Conservation (phyloP, 1,140 invertebrate species). For the Dendroctonus ponderosae region DNA sequence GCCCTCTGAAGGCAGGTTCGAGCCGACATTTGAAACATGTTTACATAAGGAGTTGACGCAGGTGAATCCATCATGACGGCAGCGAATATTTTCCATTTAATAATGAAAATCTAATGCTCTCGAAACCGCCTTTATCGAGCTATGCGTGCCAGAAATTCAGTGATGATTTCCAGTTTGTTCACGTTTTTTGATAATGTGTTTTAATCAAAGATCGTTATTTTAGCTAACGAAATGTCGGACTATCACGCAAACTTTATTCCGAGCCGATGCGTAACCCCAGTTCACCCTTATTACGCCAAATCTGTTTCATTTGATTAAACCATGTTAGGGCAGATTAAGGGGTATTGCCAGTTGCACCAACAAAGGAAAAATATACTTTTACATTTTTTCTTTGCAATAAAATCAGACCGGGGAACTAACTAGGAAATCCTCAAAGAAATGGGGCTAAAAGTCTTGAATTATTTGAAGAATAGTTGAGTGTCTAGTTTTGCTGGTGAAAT, state of each 20-base stretch:
- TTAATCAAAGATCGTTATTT: constrained; percentile 38
- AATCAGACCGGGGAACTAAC: too few relatives aligned
- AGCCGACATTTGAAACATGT: background rate
- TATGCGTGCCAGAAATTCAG: constrained; percentile 20
- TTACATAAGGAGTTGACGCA: background rate
- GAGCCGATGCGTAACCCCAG: constrained; percentile 29
- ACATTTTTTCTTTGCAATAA: too few relatives aligned
- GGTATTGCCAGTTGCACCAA: constrained; percentile 13
- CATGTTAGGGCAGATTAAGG: constrained; percentile 6
- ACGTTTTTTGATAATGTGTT: constrained; percentile 34
- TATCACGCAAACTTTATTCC: constrained; percentile 33
- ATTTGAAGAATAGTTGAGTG: too few relatives aligned
- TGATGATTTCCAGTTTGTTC: constrained; percentile 33
- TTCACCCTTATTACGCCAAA: constrained; percentile 35
- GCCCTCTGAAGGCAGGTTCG: background rate
- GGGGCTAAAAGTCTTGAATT: too few relatives aligned
- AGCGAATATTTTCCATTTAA: constrained; percentile 10
- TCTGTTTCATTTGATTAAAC: constrained; percentile 33
- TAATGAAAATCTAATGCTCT: constrained; percentile 29
- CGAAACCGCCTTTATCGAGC: constrained; percentile 8
- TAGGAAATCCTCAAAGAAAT: too few relatives aligned
- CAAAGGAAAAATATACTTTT: background rate
- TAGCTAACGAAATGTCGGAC: constrained; percentile 27
- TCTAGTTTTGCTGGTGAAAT: too few relatives aligned
- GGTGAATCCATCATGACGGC: background rate